Base-by-base conservation (phyloP, 2,113 vertebrate species). In the Clarias gariepinus region DNA sequence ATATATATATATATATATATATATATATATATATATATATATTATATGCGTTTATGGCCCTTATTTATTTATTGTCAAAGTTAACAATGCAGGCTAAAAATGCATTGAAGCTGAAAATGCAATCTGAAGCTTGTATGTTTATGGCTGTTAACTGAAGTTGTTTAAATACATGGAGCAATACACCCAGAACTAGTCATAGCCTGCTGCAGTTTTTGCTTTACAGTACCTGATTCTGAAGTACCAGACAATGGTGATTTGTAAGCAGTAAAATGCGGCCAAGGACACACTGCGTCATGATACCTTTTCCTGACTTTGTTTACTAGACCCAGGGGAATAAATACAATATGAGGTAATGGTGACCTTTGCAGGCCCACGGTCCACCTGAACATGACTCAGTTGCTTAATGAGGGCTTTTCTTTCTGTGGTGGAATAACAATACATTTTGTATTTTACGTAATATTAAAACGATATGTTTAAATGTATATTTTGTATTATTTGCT, bases 291-390 rank as follows among this genome's bases (percentile, higher is more conserved):
- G 81, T 61, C 61, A 82, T 66, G 15, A 66, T 47, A 82, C 25
- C 23, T 21, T 52, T 82, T 82, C 61, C 25, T 36, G 58, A 47
- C n/a, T 52, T 82, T 82, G 81, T 82, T 66, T 28, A 66, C 36
- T 82, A 82, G 66, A 66, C 81, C 81, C 81, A 66, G 36, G 60
- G 81, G 81, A 81, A 66, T 82, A 36, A 82, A 82, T 82, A 66
- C 81, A 66, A 82, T 82, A 82, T 66, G 36, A 66, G 61, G 23
- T 21, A 25, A 66, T 52, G 60, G 8, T 66, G 81, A 66, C 61
- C 81, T 82, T 82, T 82, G 81, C 41, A 52, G 53, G 61, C 36
- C 60, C 63, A 47, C 58, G 47, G 80, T 47, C 58, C 81, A 52
- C 81, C 81, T 82, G 61, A 66, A 66, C 61, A 82, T 82, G 81